phyloP scores from a whole-genome alignment of 2,888 invertebrate genomes.

The Sturmia bella region DNA sequence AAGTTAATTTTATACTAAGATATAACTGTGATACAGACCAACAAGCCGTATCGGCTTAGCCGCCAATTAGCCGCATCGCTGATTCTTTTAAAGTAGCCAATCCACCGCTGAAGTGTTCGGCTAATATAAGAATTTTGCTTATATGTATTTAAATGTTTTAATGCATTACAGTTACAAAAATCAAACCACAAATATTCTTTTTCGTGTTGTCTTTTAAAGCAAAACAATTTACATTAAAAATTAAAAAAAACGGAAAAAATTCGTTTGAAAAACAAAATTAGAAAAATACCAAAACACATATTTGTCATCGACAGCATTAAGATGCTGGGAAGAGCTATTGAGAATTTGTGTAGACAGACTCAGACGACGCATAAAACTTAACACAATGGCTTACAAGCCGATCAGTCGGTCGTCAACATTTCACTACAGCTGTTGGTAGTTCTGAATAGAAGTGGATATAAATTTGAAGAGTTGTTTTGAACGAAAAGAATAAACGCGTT shows the following conservation, averaged over 20 bases:
- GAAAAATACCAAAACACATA: conserved; percentile 44
- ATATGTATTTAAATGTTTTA: too few relatives aligned
- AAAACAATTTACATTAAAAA: not conserved
- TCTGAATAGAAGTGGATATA: not conserved
- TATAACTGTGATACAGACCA: too few relatives aligned
- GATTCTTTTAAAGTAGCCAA: too few relatives aligned
- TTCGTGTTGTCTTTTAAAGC: not conserved
- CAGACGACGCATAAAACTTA: conserved; percentile 74
- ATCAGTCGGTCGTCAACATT: conserved; percentile 76
- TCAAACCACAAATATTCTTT: too few relatives aligned
- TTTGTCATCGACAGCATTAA: conserved; percentile 65
- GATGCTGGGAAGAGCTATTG: conserved; percentile 25
- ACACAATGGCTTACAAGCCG: conserved; percentile 72
- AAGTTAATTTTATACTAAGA: too few relatives aligned
- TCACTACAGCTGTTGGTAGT: conserved; percentile 73
- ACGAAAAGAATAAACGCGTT: conserved; percentile 37
- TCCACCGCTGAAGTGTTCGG: too few relatives aligned
- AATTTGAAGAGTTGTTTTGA: conserved; percentile 61
- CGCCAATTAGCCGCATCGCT: too few relatives aligned
- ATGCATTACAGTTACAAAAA: too few relatives aligned
- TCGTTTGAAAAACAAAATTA: conserved; percentile 10
- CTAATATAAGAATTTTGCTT: too few relatives aligned
- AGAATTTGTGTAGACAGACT: conserved; percentile 27
- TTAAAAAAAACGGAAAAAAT: conserved; percentile 35
- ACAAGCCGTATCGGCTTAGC: too few relatives aligned